Base-by-base conservation (phyloP, 1,140 invertebrate species). In the Planococcus citri region DNA sequence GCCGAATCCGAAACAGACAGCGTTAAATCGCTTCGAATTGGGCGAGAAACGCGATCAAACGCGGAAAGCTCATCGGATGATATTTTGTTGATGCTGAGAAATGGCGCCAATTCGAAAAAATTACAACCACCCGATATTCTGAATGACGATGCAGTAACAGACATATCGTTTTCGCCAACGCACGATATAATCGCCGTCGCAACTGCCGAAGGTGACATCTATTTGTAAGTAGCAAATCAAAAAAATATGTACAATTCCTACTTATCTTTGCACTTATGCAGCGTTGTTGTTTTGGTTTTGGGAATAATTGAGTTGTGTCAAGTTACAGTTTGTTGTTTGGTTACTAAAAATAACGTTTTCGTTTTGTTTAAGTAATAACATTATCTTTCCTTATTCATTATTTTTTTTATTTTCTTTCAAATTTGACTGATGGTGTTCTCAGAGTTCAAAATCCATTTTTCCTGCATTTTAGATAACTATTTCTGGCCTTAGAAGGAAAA, bases 201-300 rank as follows among this genome's bases (percentile, higher is more conserved):
- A 6, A 64, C 1, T 9, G 24, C 24, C 10, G 60, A 64, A 64
- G 60, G 60, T 4, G 60, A 64, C 24, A 27, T 64, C 1, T 64
- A 4, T 64, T 27, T 64, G 60, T 64, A 25, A 64, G 60, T 64
- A 51, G 41, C 14, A 37, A 37, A n/a, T n/a, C n/a, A n/a, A n/a
- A n/a, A n/a, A n/a, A n/a, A n/a, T n/a, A n/a, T n/a, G n/a, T n/a
- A n/a, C n/a, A n/a, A n/a, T n/a, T n/a, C n/a, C n/a, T n/a, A n/a
- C n/a, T n/a, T n/a, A n/a, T n/a, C n/a, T n/a, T n/a, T n/a, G n/a
- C n/a, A n/a, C n/a, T n/a, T n/a, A n/a, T n/a, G n/a, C n/a, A n/a
- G n/a, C n/a, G n/a, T n/a, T n/a, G n/a, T n/a, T n/a, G n/a, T n/a
- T n/a, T n/a, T n/a, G n/a, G n/a, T n/a, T n/a, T n/a, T n/a, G n/a